These are phyloP conservation scores for Anser brachyrhynchus DNA, from an alignment of 2,113 vertebrate species.

Conservation along the genomic window DNA sequence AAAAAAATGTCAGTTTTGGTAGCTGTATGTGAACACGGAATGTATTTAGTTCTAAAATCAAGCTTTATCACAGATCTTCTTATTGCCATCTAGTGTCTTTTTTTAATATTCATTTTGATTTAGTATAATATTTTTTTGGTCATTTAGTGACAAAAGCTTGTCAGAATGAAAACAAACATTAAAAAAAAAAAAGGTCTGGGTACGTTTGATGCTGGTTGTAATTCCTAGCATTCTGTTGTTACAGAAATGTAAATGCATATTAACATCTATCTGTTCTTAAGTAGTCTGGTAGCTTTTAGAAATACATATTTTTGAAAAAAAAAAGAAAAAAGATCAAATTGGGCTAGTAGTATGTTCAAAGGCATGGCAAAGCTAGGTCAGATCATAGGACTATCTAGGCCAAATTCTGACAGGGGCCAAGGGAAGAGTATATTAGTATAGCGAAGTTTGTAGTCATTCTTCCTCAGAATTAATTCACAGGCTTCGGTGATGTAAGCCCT, in stretches of 20 bases:
- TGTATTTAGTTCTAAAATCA: neutral
- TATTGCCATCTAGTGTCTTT: conserved; percentile 58
- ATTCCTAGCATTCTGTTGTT: neutral
- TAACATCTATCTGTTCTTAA: neutral
- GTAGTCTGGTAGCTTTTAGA: neutral
- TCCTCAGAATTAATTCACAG: neutral
- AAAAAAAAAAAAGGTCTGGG: neutral
- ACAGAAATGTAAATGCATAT: neutral
- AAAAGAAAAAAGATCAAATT: too few species aligned
- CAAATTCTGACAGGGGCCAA: neutral
- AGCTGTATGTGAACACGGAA: neutral
- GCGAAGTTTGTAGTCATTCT: neutral
- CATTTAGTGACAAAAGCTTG: neutral
- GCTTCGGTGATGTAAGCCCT: neutral
- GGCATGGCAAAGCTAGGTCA: neutral
- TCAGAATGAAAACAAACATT: neutral
- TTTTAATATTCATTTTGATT: neutral
- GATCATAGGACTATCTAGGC: neutral
- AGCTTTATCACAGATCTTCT: neutral
- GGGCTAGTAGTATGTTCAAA: neutral
- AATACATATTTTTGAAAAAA: neutral
- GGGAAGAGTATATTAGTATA: neutral
- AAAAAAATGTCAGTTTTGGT: neutral
- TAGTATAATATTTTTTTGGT: neutral
- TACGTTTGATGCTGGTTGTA: neutral